Base-by-base conservation (phyloP, 2,113 vertebrate genomes). In the Pteropus alecto region DNA sequence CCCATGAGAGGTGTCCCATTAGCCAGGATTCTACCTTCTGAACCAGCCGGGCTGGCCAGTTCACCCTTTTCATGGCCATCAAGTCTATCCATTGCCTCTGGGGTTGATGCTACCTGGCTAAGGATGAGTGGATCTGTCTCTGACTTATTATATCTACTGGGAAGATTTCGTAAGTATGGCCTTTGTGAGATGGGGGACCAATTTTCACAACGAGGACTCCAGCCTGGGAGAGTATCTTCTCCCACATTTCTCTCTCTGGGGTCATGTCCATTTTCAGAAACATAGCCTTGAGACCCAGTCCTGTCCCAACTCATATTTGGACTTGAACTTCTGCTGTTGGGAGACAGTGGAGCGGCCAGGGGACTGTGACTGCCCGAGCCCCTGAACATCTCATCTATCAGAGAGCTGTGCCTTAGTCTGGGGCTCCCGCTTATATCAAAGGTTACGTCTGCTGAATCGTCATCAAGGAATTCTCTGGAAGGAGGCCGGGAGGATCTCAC, bases 101-200 rank as follows among this genome's bases (percentile, higher is more conserved):
- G 97, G 0, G 98, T 97, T 35, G 98, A 98, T 0, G 97, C 94
- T 28, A 98, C 93, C 83, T 99, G 99, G 96, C 99, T 99, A 14
- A 99, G 98, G 93, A 99, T 99, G 94, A 99, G 99, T 0, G 99
- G 99, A 73, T 99, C 98, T 7, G 98, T 98, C 83, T 99, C 99
- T 14, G 98, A 98, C n/a, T 98, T 99, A 83, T 99, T 99, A 10
- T 92, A 98, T 2, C 87, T 87, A 90, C 98, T 98, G 7, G 98
- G 97, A 8, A 97, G 96, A 87, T 98, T 99, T 68, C 98, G 98
- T 56, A 97, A 85, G 68, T 65, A 97, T 5, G 98, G 92, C 41
- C 97, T 98, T 14, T 98, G 98, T n/a, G 96, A 97, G 61, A 95
- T 26, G 0, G 99, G 98, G 56, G 99, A 99, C 48, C 94, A 98